These are phyloP conservation scores for Furcula furcula DNA, from an alignment of 2,888 invertebrate species.

Conservation along the genomic window DNA sequence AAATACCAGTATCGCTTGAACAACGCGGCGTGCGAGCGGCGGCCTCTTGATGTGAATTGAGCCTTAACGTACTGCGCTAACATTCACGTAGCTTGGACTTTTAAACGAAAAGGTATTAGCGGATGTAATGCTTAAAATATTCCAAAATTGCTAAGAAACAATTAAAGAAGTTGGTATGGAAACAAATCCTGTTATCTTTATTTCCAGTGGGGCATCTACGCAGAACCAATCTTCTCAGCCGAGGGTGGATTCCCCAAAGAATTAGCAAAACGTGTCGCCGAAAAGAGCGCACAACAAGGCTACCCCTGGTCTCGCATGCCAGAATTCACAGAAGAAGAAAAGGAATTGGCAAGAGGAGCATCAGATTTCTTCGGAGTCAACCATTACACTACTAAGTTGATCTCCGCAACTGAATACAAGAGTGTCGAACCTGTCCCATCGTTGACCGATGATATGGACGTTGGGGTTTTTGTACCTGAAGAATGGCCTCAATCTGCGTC, in stretches of 20 bases:
- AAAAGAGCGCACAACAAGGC: conserved; percentile 65
- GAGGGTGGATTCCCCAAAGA: conserved; percentile 72
- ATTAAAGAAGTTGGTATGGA: too few relatives aligned
- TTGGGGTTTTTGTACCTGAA: conserved; percentile 4
- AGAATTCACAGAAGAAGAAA: conserved; percentile 63
- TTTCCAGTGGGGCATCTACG: conserved; percentile 60
- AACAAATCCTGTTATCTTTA: too few relatives aligned
- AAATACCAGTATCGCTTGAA: too few relatives aligned
- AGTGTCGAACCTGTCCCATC: conserved; percentile 4
- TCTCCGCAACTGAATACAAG: conserved; percentile 32
- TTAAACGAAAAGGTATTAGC: too few relatives aligned
- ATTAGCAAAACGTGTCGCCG: conserved; percentile 44
- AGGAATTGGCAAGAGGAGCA: conserved; percentile 44
- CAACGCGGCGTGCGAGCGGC: too few relatives aligned
- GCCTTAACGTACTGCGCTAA: too few relatives aligned
- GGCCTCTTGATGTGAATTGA: too few relatives aligned
- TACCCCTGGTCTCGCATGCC: conserved; percentile 65
- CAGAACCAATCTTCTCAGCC: conserved; percentile 66
- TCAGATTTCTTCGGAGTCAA: conserved; percentile 82
- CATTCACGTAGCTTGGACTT: too few relatives aligned
- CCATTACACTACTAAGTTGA: conserved; percentile 79
- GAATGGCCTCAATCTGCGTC: conserved; percentile 12
- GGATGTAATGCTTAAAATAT: too few relatives aligned
- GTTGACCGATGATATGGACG: conserved; percentile 9
- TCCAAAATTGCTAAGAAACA: too few relatives aligned